Percentiles rank a stretch among this genome's conserved stretches.
phyloP scores from a whole-genome alignment of 2,113 vertebrate genomes.

The Esox niger region DNA sequence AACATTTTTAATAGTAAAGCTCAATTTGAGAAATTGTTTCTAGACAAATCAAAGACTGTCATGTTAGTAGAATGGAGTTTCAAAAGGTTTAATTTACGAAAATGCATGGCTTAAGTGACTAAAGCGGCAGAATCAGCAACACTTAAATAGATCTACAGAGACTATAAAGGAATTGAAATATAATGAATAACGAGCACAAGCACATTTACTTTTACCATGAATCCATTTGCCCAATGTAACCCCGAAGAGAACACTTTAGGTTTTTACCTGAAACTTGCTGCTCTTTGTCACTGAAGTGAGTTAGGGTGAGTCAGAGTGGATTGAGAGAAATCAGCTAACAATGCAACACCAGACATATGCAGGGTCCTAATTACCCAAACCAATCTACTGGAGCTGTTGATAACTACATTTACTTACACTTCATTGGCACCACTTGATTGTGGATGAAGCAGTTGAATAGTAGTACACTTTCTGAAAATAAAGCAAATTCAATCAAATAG shows the following conservation, averaged over 20 bases:
- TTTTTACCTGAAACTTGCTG: slow-evolving; percentile 23
- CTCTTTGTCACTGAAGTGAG: slow-evolving; percentile 9
- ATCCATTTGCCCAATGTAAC: slow-evolving; percentile 30
- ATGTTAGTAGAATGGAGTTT: no score
- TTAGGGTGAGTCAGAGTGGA: no score
- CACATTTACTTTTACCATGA: slow-evolving; percentile 51
- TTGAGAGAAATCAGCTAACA: neutral
- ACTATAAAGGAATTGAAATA: slow-evolving; percentile 63
- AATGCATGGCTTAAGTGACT: no score
- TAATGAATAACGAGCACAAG: slow-evolving; percentile 57
- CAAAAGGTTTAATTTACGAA: no score
- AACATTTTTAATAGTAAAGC: no score
- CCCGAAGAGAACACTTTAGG: slow-evolving; percentile 11
- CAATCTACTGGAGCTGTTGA: slow-evolving; percentile 4
- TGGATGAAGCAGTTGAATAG: no score
- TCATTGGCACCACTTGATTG: no score
- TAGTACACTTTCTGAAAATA: no score
- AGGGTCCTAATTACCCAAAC: slow-evolving; percentile 21
- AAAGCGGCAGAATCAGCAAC: no score
- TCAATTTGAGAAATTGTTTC: no score
- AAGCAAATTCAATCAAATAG: no score
- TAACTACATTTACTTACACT: neutral
- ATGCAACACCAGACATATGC: neutral
- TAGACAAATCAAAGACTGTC: no score
- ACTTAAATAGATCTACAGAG: slow-evolving; percentile 58